Percentiles rank a stretch among this genome's conserved stretches.
Evolutionary conservation across 1,140 invertebrate species (phyloP).

Genomic region (Diprion similis): DNA sequence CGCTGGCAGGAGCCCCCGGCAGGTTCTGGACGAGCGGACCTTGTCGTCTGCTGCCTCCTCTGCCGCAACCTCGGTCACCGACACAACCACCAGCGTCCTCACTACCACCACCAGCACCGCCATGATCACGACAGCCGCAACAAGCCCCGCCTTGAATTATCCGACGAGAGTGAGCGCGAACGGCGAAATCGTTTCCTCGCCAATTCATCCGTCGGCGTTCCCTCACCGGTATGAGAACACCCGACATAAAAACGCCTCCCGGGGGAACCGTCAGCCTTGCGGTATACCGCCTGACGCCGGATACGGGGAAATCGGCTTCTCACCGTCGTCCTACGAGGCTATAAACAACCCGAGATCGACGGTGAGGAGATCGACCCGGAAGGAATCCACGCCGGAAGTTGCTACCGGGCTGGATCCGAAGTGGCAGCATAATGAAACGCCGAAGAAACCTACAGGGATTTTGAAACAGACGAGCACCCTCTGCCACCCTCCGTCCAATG

Average conservation of each 20-base stretch:
- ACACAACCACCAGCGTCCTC: slow-evolving; percentile 3
- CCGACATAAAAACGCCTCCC: slow-evolving; percentile 18
- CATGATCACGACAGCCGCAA: neutral
- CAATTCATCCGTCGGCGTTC: neutral
- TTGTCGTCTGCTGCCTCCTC: slow-evolving; percentile 7
- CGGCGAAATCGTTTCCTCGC: neutral
- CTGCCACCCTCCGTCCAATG: slow-evolving; percentile 28
- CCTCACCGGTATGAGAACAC: neutral
- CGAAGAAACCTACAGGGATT: slow-evolving; percentile 47
- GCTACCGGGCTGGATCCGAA: slow-evolving; percentile 7
- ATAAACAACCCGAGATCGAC: neutral
- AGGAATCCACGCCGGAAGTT: slow-evolving; percentile 10
- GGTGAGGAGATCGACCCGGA: slow-evolving; percentile 1
- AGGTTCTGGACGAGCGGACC: slow-evolving; percentile 44
- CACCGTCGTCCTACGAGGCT: slow-evolving; percentile 13
- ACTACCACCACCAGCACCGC: slow-evolving; percentile 12
- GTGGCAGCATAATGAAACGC: slow-evolving; percentile 17
- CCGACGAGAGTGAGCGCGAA: too few relatives aligned
- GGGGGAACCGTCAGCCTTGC: slow-evolving; percentile 14
- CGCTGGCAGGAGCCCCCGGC: slow-evolving; percentile 53
- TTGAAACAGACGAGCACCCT: slow-evolving; percentile 41
- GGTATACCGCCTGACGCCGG: slow-evolving; percentile 50
- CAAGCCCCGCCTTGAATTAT: neutral
- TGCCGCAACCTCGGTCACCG: slow-evolving; percentile 20
- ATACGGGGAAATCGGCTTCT: slow-evolving; percentile 51